Conservation (phyloP, 2,888 invertebrate genomes). For the Metacarcinus magister region DNA sequence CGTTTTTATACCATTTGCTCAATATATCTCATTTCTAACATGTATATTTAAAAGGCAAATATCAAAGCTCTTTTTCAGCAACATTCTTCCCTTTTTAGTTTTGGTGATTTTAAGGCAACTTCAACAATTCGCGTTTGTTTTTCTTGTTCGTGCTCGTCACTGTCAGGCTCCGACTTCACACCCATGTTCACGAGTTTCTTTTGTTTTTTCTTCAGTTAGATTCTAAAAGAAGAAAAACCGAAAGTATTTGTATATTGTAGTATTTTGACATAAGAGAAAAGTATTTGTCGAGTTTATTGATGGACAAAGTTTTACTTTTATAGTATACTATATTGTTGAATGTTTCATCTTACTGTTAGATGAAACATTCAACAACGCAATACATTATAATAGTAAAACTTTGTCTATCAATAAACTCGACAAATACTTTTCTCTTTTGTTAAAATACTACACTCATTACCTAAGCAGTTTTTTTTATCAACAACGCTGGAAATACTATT, state of each 20-base stretch:
- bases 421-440: neutral
- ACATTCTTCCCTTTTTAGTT: too few relatives aligned
- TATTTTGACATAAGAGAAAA: too few relatives aligned
- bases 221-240: neutral
- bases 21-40: too few relatives aligned
- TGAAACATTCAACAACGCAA: too few relatives aligned
- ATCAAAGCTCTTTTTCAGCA: too few relatives aligned
- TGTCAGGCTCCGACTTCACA: neutral
- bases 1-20: too few relatives aligned
- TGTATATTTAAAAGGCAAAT: too few relatives aligned
- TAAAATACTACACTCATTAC: neutral
- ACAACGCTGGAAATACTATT: neutral
- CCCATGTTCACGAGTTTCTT: neutral
- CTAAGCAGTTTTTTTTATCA: neutral
- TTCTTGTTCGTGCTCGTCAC: neutral
- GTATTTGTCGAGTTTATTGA: too few relatives aligned
- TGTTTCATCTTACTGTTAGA: too few relatives aligned
- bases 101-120: neutral
- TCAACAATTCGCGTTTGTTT: neutral
- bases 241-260: neutral
- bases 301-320: too few relatives aligned
- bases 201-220: neutral
- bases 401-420: neutral
- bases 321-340: too few relatives aligned
- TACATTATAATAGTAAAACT: neutral